These are phyloP conservation scores for Drosophila monieri DNA, from an alignment of 2,888 invertebrate species.

Conservation along the genomic window DNA sequence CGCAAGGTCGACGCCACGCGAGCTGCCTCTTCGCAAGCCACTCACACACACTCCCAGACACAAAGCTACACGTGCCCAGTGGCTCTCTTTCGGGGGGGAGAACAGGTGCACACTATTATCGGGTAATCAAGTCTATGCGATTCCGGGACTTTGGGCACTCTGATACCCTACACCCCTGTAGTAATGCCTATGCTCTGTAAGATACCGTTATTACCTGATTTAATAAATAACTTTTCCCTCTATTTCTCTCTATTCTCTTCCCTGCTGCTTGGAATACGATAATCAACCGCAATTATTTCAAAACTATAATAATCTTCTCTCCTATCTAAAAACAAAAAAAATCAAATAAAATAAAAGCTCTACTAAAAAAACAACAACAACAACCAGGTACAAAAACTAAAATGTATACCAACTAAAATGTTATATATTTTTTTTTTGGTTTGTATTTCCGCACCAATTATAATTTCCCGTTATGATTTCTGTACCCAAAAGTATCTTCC, in stretches of 20 bases:
- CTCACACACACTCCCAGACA: constrained; percentile 1
- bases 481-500: neutral
- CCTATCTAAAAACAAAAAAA: constrained; percentile 26
- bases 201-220: constrained; percentile 9
- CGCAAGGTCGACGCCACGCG: constrained; percentile 33
- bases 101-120: constrained; percentile 8
- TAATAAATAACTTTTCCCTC: constrained; percentile 3
- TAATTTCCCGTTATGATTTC: constrained; percentile 1
- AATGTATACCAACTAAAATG: constrained; percentile 18
- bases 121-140: constrained; percentile 17
- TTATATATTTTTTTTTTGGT: neutral
- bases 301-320: constrained; percentile 36
- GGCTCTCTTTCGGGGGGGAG: neutral
- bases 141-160: neutral
- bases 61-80: neutral
- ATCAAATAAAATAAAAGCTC: constrained; percentile 67
- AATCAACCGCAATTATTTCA: constrained; percentile 59
- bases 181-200: constrained; percentile 3
- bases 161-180: constrained; percentile 6
- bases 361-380: constrained; percentile 84
- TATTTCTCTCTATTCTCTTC: constrained; percentile 20
- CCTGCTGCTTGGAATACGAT: constrained; percentile 39
- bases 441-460: constrained; percentile 6
- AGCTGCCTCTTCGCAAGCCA: neutral
- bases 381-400: constrained; percentile 78